Base-by-base conservation (phyloP, 1,140 invertebrate genomes). In the Patella vulgata region DNA sequence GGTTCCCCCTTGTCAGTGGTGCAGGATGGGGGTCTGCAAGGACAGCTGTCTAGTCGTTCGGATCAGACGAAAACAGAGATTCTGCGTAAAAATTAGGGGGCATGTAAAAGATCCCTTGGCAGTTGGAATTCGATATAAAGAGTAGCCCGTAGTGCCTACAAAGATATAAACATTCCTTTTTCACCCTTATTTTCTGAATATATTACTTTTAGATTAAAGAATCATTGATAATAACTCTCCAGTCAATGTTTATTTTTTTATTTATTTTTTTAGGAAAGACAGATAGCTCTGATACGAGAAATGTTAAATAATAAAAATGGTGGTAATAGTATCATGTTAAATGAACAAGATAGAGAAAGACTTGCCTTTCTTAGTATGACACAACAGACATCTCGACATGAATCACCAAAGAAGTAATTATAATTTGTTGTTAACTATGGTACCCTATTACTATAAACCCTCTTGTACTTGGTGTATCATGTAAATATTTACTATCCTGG, bases 341-440 rank as follows among this genome's bases (percentile, higher is more conserved):
- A 91, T 73, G 78, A 93, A 74, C 91, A 93, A 74, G 92, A 92
- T 0, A 87, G 90, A 42, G 91, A 94, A 74, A 92, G 93, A 78
- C 84, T 94, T 1, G 90, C 90, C 33, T 92, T 92, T 78, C 83
- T 94, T 0, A 90, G 90, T 71, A 63, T 40, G 19, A 59, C 40
- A 17, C 30, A 31, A 31, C 28, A 4, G 30, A 55, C 27, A 33
- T 66, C 19, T 28, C 53, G 64, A n/a, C 56, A 39, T 19, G 70
- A 58, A 21, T 66, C 60, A 28, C 46, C 52, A 44, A 71, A 57
- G 59, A 64, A 47, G 50, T 58, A 53, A 52, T 58, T 46, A 27
- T 3, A 17, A 6, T 11, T 40, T 12, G 19, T 19, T 52, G 6
- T 6, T 39, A 40, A 11, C n/a, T 43, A 17, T 48, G 1, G 39